Evolutionary conservation across 2,888 invertebrate genomes (phyloP).

Genomic region (Idaea dimidiata): DNA sequence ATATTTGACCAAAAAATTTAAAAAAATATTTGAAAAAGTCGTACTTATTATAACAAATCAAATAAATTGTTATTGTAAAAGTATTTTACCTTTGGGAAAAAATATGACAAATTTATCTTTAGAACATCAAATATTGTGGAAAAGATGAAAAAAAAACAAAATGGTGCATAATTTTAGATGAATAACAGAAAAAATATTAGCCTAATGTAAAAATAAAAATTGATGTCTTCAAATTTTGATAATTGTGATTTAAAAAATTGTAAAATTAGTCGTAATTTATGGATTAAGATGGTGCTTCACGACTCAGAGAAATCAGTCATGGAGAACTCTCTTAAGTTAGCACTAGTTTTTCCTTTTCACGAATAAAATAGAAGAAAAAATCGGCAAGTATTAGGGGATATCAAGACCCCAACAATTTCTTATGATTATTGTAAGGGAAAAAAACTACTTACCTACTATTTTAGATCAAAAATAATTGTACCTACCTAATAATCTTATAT

Average conservation of each 20-base stretch:
- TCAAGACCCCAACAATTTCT: slow-evolving; percentile 60
- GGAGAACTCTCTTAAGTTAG: neutral
- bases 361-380: neutral
- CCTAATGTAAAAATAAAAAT: slow-evolving; percentile 14
- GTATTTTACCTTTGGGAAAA: neutral
- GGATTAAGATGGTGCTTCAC: neutral
- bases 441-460: slow-evolving; percentile 61
- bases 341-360: neutral
- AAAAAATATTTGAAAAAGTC: slow-evolving; percentile 9
- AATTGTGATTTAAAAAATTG: slow-evolving; percentile 2
- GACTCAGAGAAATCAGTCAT: neutral
- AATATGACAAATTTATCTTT: neutral
- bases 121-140: slow-evolving; percentile 1
- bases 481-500: too few species aligned
- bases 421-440: slow-evolving; percentile 76
- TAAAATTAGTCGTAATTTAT: neutral
- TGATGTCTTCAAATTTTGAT: slow-evolving; percentile 3
- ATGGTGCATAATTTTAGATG: slow-evolving; percentile 35
- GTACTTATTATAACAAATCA: slow-evolving; percentile 2
- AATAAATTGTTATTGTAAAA: neutral
- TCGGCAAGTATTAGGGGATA: slow-evolving; percentile 33
- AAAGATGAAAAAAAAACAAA: slow-evolving; percentile 18
- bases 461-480: slow-evolving; percentile 45
- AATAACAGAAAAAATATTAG: slow-evolving; percentile 7
- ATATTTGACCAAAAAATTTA: neutral